These are phyloP conservation scores for Hydrotaea diabolus DNA, from an alignment of 2,888 invertebrate genomes.

Conservation along the genomic window DNA sequence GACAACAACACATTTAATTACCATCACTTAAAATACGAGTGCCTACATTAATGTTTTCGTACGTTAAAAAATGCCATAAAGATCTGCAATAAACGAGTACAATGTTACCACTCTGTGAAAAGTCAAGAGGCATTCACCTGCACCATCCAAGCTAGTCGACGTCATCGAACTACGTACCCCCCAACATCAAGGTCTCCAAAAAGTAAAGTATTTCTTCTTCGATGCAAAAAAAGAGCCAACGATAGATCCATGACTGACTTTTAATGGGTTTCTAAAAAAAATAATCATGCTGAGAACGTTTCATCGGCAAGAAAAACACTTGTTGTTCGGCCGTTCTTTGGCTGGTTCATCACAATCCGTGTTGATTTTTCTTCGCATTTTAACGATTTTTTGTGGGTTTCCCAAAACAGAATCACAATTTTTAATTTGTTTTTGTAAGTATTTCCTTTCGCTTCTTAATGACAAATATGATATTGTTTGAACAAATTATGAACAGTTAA, in stretches of 20 bases:
- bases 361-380: not conserved
- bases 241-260: not conserved
- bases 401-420: not conserved
- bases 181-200: slow-evolving; percentile 19
- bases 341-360: not conserved
- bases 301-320: not conserved
- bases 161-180: too few relatives aligned
- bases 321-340: not conserved
- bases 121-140: slow-evolving; percentile 12
- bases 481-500: slow-evolving; percentile 47
- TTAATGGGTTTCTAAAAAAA: not conserved
- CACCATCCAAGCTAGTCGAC: not conserved
- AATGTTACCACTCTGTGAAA: not conserved
- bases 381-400: not conserved
- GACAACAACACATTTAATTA: not conserved
- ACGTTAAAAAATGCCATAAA: not conserved
- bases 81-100: not conserved
- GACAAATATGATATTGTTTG: slow-evolving; percentile 30
- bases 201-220: not conserved
- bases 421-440: slow-evolving; percentile 21
- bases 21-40: not conserved
- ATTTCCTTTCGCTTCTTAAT: slow-evolving; percentile 1
- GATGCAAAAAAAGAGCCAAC: not conserved
- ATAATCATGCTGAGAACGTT: not conserved
- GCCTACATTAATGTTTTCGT: not conserved